Evolutionary conservation across 1,140 invertebrate species (phyloP).

Genomic region (Oryzaephilus surinamensis): DNA sequence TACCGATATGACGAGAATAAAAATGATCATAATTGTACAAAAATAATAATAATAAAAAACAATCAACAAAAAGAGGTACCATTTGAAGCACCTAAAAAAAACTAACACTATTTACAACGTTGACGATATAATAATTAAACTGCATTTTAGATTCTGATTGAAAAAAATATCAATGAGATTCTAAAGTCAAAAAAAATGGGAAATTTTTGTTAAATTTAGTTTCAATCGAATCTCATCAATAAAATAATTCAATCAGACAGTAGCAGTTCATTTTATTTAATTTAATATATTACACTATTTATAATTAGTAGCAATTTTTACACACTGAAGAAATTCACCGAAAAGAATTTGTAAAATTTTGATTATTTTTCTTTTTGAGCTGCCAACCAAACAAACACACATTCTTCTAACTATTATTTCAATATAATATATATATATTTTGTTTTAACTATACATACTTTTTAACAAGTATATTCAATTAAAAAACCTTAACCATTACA

Average conservation of each 20-base stretch:
- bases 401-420: too few relatives aligned
- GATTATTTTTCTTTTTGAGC: constrained; percentile 10
- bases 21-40: constrained; percentile 16
- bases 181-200: too few relatives aligned
- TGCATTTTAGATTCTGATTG: background rate
- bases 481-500: constrained; percentile 7
- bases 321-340: constrained; percentile 6
- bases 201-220: too few relatives aligned
- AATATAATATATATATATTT: too few relatives aligned
- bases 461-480: too few relatives aligned
- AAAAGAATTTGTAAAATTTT: constrained; percentile 7
- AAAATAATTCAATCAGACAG: too few relatives aligned
- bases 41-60: constrained; percentile 13
- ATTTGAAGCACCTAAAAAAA: constrained; percentile 27
- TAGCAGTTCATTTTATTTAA: constrained; percentile 25
- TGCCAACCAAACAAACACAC: constrained; percentile 11
- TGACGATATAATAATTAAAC: constrained; percentile 12
- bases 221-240: too few relatives aligned
- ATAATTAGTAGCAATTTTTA: constrained; percentile 23
- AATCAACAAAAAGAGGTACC: constrained; percentile 27
- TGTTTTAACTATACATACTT: too few relatives aligned
- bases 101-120: constrained; percentile 28
- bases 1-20: constrained; percentile 32
- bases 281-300: constrained; percentile 32
- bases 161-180: too few relatives aligned